Base-by-base conservation (phyloP, 2,797 vertebrate genomes). In the Mus spretus region DNA sequence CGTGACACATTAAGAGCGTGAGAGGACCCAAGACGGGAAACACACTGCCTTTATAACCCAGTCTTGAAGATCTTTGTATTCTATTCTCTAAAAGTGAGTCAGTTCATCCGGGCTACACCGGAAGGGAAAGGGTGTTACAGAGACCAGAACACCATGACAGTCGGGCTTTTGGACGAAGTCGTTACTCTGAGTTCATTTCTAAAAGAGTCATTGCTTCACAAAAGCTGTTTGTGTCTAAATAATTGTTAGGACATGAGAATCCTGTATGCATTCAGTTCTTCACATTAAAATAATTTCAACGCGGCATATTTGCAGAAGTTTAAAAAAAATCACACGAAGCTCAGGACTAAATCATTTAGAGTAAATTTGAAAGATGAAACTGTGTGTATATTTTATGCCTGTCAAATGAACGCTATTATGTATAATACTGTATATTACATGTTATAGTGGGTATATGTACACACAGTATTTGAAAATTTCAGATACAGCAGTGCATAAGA, bases 201-300 rank as follows among this genome's bases (percentile, higher is more conserved):
- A 61, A 91, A 91, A 67, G 67, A 95, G 47, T 57, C 22, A 83
- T 93, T 90, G 34, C 13, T 80, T 70, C 37, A 89, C 5, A 55
- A 95, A 86, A 94, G 44, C 70, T 65, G 22, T 55, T 59, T 91
- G 14, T 91, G 57, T 65, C 82, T 77, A 80, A 91, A 65, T 26
- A 31, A n/a, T 10, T 24, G 31, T 83, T 6, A 94, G 70, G 59
- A 94, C 87, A 20, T n/a, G 20, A 74, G 19, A 20, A 53, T 55
- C 74, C 20, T 89, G 50, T 57, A 28, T 93, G 31, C 14, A 53
- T 63, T 93, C 65, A 86, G 3, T 24, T 81, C 15, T 15, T 80
- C 26, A 31, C 17, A 34, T 28, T 44, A 79, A 81, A 6, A 70
- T 17, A 70, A 74, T 75, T 50, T 78, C 40, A 90, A 80, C 57